phyloP scores from a whole-genome alignment of 2,797 vertebrate genomes.

The Danionella dracula region DNA sequence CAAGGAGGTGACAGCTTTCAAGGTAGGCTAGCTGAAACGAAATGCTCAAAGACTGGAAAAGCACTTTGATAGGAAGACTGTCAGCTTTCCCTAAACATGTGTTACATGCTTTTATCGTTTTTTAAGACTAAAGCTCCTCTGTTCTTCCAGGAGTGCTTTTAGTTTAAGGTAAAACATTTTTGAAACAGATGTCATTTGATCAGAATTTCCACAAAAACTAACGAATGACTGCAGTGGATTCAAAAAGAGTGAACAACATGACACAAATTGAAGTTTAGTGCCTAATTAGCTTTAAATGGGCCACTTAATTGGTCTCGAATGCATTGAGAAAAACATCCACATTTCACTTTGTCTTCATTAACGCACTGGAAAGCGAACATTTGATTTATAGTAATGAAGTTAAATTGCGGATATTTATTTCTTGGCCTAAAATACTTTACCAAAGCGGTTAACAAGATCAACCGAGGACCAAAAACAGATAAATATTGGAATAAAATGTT shows the following conservation, averaged over 20 bases:
- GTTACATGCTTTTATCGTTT: background rate
- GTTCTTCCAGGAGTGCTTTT: background rate
- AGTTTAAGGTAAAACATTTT: background rate
- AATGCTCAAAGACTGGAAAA: background rate
- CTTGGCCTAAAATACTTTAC: slow-evolving; percentile 32
- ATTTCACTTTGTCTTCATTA: slow-evolving; percentile 76
- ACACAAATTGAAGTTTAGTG: slow-evolving; percentile 66
- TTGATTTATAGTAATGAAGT: slow-evolving; percentile 58
- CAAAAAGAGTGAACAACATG: slow-evolving; percentile 59
- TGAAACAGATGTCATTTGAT: slow-evolving; percentile 51
- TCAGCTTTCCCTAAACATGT: background rate
- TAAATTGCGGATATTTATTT: slow-evolving; percentile 52
- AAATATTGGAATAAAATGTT: slow-evolving; percentile 42
- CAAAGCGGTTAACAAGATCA: slow-evolving; percentile 36
- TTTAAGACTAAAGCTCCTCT: background rate
- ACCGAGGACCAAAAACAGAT: slow-evolving; percentile 43
- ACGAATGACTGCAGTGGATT: slow-evolving; percentile 47
- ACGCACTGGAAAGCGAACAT: slow-evolving; percentile 49
- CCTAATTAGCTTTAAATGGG: slow-evolving; percentile 72
- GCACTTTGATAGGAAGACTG: background rate
- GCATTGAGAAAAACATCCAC: slow-evolving; percentile 65
- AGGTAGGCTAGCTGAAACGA: background rate
- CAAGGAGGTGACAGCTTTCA: slow-evolving; percentile 1
- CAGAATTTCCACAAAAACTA: slow-evolving; percentile 38
- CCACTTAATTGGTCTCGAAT: slow-evolving; percentile 64